phyloP scores from a whole-genome alignment of 2,797 vertebrate genomes.

The Epinephelus awoara region DNA sequence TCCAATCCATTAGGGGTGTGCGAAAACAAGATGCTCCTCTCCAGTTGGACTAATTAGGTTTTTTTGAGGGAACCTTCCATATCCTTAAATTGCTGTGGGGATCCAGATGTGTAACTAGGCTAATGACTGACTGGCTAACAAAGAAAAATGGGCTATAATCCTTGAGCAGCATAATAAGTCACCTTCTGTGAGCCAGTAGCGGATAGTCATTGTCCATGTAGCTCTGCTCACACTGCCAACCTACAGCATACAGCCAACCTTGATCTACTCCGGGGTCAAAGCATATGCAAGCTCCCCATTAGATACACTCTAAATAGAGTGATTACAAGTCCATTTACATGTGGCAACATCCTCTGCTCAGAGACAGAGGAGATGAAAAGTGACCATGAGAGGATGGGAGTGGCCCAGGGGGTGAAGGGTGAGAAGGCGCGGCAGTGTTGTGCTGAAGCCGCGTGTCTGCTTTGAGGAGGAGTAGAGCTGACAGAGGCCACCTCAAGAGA shows the following conservation, averaged over 20 bases:
- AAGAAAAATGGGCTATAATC: conserved; percentile 84
- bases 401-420: conserved; percentile 81
- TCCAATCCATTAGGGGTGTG: conserved; percentile 83
- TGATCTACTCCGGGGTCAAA: conserved; percentile 58
- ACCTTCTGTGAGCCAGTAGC: conserved; percentile 69
- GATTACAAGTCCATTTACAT: conserved; percentile 73
- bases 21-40: conserved; percentile 85
- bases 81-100: conserved; percentile 84
- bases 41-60: conserved; percentile 83
- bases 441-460: conserved; percentile 71
- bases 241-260: conserved; percentile 47
- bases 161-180: conserved; percentile 80
- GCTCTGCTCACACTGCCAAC: conserved; percentile 42
- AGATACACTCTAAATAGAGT: conserved; percentile 66
- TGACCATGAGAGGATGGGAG: conserved; percentile 80
- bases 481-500: conserved; percentile 89
- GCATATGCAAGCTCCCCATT: conserved; percentile 60
- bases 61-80: conserved; percentile 79
- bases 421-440: conserved; percentile 77
- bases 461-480: conserved; percentile 85
- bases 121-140: conserved; percentile 88
- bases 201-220: conserved; percentile 62
- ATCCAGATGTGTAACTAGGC: conserved; percentile 88
- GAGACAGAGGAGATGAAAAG: conserved; percentile 74
- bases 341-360: conserved; percentile 53